Evolutionary conservation across 2,113 vertebrate genomes (phyloP).

Genomic region (Phrynocephalus versicolor): DNA sequence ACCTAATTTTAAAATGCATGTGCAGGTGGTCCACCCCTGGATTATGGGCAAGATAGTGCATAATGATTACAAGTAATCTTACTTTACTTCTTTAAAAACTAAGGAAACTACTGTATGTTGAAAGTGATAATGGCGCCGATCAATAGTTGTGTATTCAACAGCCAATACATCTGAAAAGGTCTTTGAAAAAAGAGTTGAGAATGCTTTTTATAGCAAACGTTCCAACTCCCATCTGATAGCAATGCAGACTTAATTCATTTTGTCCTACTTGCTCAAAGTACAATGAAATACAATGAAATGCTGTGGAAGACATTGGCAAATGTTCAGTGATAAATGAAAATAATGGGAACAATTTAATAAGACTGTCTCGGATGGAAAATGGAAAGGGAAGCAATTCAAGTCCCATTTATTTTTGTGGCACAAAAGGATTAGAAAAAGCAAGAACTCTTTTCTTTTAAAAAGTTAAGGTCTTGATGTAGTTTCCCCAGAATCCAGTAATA

Average conservation of each 20-base stretch:
- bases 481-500: background rate
- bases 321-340: conserved; percentile 25
- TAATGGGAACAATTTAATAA: background rate
- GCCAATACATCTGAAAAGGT: conserved; percentile 13
- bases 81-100: background rate
- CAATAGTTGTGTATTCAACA: background rate
- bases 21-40: background rate
- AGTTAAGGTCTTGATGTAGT: background rate
- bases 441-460: background rate
- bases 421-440: background rate
- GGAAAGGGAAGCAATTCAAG: background rate
- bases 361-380: background rate
- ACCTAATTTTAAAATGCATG: background rate
- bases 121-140: conserved; percentile 2
- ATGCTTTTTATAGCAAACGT: background rate
- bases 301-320: conserved; percentile 26
- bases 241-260: background rate
- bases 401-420: conserved; percentile 18
- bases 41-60: background rate
- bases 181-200: background rate
- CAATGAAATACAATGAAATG: conserved; percentile 14
- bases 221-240: conserved; percentile 22
- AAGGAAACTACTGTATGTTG: too few species aligned
- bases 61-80: background rate
- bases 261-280: background rate